Base-by-base conservation (phyloP, 2,888 invertebrate genomes). In the Muschampia plurimacula region DNA sequence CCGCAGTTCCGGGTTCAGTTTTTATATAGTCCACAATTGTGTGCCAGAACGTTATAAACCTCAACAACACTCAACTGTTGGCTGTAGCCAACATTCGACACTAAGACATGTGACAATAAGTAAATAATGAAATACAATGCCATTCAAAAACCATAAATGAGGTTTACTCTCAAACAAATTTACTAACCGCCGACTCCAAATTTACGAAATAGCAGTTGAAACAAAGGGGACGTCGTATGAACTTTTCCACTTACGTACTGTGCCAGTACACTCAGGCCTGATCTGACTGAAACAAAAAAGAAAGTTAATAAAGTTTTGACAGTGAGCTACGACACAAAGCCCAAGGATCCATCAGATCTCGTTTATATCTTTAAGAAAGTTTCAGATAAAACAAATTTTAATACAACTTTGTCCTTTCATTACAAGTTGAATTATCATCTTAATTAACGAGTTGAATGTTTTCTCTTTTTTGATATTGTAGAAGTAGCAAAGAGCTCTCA, bases 281-380 rank as follows among this genome's bases (percentile, higher is more conserved):
- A 81, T 79, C 82, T 79, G 85, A 87, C 86, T 85, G 86, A 81
- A 82, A 83, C 83, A 84, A 86, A 87, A 86, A 87, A 86, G 85
- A 84, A 83, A 72, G 83, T 83, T 83, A 83, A 74, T 81, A 77
- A 86, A 88, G 81, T 86, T 87, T 81, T 77, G 82, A 82, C 84
- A 79, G 78, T 81, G 82, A 81, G 81, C 80, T 80, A 80, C 81
- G 82, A 75, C 76, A 77, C 79, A 67, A 73, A 69, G 74, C 77
- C 44, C 76, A 46, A 76, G 77, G 77, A 79, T 79, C 78, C 75
- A 80, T 78, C 78, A 75, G 76, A 73, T 49, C 52, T 69, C 41
- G 63, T 69, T 69, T 69, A 63, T 69, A 49, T 69, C 49, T 60
- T 63, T 13, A 13, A 13, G 52, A 52, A 69, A 69, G 69, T 69